A percentile compares a stretch with the other conserved stretches of the same genome.
phyloP scores from a whole-genome alignment of 2,888 invertebrate species.

The Patella caerulea region DNA sequence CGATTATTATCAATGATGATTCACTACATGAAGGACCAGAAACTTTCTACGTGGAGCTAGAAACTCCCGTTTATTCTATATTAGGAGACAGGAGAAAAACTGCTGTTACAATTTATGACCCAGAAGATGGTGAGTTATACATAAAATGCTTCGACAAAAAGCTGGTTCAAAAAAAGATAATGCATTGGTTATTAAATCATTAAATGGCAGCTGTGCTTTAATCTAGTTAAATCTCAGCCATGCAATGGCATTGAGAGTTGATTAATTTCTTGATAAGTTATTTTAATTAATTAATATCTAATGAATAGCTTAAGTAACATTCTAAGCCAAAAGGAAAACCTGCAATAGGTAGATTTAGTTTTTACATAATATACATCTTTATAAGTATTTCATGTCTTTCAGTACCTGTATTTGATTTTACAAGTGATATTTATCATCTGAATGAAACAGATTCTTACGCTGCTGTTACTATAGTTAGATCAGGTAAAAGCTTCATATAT shows the following conservation, averaged over 20 bases:
- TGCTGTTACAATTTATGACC: slow-evolving; percentile 59
- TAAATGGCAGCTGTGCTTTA: too few species aligned
- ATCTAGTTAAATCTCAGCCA: neutral
- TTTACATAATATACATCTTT: neutral
- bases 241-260: neutral
- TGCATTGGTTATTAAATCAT: neutral
- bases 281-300: too few species aligned
- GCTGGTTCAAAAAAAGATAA: too few species aligned
- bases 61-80: slow-evolving; percentile 59
- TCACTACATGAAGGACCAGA: slow-evolving; percentile 65
- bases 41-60: slow-evolving; percentile 61
- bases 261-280: too few species aligned
- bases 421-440: slow-evolving; percentile 50
- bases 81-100: slow-evolving; percentile 50
- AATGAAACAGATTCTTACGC: slow-evolving; percentile 63
- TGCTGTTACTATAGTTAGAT: slow-evolving; percentile 54
- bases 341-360: too few species aligned
- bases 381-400: slow-evolving; percentile 25
- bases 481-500: slow-evolving; percentile 42
- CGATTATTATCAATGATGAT: slow-evolving; percentile 67
- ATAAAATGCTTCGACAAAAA: too few species aligned
- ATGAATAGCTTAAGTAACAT: too few species aligned
- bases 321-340: too few species aligned
- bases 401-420: slow-evolving; percentile 67
- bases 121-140: slow-evolving; percentile 62